A percentile compares a stretch with the other conserved stretches of the same genome.
Conservation (phyloP, 2,888 invertebrate genomes). For the Thecophora atra region DNA sequence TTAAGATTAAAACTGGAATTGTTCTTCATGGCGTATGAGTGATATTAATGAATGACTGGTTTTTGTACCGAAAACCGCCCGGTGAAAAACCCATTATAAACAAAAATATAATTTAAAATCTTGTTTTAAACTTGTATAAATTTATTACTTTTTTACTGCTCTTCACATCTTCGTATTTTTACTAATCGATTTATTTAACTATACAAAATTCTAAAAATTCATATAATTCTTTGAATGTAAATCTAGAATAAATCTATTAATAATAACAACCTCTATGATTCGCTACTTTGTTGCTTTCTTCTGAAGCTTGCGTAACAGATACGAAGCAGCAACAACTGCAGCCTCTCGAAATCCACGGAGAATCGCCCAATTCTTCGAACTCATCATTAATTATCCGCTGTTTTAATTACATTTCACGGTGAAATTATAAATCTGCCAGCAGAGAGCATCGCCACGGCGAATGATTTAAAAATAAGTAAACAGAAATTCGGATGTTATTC, state of each 20-base stretch:
- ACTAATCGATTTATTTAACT: too few relatives aligned
- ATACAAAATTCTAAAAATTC: too few relatives aligned
- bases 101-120: too few relatives aligned
- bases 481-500: neutral
- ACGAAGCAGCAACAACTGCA: neutral
- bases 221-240: too few relatives aligned
- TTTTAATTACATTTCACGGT: slow-evolving; percentile 26
- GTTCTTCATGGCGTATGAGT: slow-evolving; percentile 21
- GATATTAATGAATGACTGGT: neutral
- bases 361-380: slow-evolving; percentile 18
- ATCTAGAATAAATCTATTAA: too few relatives aligned
- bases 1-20: too few relatives aligned
- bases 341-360: neutral
- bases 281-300: slow-evolving; percentile 10
- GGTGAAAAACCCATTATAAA: too few relatives aligned
- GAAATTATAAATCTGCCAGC: slow-evolving; percentile 1
- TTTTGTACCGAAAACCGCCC: neutral
- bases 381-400: slow-evolving; percentile 15
- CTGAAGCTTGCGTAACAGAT: neutral
- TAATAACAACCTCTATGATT: too few relatives aligned
- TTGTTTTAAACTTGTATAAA: too few relatives aligned
- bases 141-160: too few relatives aligned
- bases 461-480: neutral
- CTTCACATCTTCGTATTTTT: too few relatives aligned
- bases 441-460: neutral